Evolutionary conservation across 2,797 vertebrate genomes (phyloP), one percentile per base, ranked within the genome.

Genomic region (Spea hammondii): DNA sequence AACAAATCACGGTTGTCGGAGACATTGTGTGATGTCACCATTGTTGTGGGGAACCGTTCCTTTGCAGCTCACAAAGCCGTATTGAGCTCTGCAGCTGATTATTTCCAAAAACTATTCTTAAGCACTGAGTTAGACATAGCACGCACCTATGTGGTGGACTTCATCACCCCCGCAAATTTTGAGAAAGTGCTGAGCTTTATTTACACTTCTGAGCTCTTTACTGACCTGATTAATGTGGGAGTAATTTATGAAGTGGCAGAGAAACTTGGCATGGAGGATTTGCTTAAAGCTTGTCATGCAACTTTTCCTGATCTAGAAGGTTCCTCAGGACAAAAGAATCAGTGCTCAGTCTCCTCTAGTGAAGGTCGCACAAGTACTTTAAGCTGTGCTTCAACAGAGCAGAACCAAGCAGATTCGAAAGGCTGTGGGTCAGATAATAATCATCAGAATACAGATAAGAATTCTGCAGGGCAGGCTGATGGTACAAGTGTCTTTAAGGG

Each of bases 111-210:
- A 87, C 92, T 99, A 82, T 97, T 99, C 54, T 88, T 82, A 47
- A 92, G 89, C 65, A 85, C 92, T 0, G 92, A 91, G 82, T 51
- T 92, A 55, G 86, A 92, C 0, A 83, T 92, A 0, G 88, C 92
- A 4, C 64, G 92, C 4, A 93, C 93, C 79, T 94, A 96, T 11
- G 93, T 96, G 9, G 87, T 99, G 87, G 97, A 99, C 84, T 98
- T 99, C 71, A 94, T 99, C 80, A 97, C 97, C 0, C 92, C 97
- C 0, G 89, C 94, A 83, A 98, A 97, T 91, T 96, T 99, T 0
- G 97, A 99, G 88, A 97, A 96, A 89, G 94, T 99, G 83, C 89
- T 99, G 85, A 97, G 93, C 50, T 99, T 99, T 1, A 92, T 98
- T 48, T 99, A 99, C 85, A 98, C 96, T 0, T 97, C 97, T 0